A percentile compares a stretch with the other conserved stretches of the same genome.
These are phyloP conservation scores for Odontamblyopus lacepedii DNA, from an alignment of 2,797 vertebrate species.

Conservation along the genomic window DNA sequence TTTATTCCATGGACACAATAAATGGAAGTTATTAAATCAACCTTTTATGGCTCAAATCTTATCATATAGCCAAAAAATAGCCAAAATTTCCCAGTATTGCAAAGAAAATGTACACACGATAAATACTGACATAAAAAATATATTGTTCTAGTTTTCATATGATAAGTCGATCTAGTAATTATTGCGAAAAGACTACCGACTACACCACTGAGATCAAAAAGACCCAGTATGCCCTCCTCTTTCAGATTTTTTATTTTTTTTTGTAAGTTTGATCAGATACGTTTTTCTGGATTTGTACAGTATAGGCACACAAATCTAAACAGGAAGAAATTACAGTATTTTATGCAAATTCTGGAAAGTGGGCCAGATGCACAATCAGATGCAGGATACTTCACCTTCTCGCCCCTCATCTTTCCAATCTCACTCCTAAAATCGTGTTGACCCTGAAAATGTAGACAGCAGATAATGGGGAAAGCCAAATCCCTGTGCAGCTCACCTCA, in stretches of 20 bases:
- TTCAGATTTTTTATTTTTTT: not conserved
- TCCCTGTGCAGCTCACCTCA: slow-evolving; percentile 49
- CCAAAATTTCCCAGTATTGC: no score
- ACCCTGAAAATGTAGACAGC: slow-evolving; percentile 37
- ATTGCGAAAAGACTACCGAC: no score
- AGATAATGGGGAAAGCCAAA: slow-evolving; percentile 21
- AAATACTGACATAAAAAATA: no score
- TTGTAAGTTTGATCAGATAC: not conserved
- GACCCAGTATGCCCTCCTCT: no score
- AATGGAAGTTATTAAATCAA: no score
- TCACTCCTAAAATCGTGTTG: slow-evolving; percentile 39
- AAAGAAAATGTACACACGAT: no score
- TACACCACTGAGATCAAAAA: no score
- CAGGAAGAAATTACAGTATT: not conserved
- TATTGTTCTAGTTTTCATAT: no score
- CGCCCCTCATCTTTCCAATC: slow-evolving; percentile 3
- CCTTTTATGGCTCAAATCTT: no score
- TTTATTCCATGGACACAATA: no score
- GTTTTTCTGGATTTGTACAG: slow-evolving; percentile 11
- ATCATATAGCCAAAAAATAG: no score
- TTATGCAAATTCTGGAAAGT: slow-evolving; percentile 38
- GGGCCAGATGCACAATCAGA: slow-evolving; percentile 26
- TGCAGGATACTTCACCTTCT: slow-evolving; percentile 21
- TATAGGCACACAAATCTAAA: not conserved
- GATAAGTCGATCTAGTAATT: no score